Conservation (phyloP, 2,113 vertebrate genomes). For the Ailurus styani region DNA sequence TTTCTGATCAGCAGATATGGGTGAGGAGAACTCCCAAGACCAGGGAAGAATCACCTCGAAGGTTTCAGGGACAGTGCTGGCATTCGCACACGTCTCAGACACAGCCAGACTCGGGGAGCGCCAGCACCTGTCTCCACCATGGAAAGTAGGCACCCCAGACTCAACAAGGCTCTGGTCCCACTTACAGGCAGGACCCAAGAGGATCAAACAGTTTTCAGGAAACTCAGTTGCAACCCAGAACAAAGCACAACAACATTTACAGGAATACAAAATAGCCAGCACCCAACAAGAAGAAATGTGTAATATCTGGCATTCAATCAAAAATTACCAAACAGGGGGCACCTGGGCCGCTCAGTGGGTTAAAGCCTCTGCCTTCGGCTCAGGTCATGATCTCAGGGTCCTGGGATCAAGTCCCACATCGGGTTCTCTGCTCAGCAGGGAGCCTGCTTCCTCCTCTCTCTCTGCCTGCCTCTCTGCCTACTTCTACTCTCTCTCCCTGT, state of each 20-base stretch:
- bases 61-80: accelerated
- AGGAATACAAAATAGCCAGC: background rate
- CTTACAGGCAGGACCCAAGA: background rate
- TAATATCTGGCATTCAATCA: background rate
- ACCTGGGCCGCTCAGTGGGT: too few relatives aligned
- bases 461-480: too few relatives aligned
- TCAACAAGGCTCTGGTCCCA: background rate
- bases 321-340: background rate
- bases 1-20: background rate
- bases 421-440: too few relatives aligned
- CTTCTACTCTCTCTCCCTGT: too few relatives aligned
- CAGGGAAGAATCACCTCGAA: background rate
- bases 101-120: accelerated
- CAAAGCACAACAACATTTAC: background rate
- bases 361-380: too few relatives aligned
- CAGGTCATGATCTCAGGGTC: too few relatives aligned
- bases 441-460: too few relatives aligned
- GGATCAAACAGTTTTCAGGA: background rate
- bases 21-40: background rate
- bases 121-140: background rate
- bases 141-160: accelerated
- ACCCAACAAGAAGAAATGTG: background rate
- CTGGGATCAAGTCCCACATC: too few relatives aligned
- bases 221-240: background rate
- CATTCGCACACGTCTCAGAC: accelerated